Evolutionary conservation across 2,888 invertebrate genomes (phyloP), one percentile per base, ranked within the genome.

Genomic region (Amphipoea oculea): DNA sequence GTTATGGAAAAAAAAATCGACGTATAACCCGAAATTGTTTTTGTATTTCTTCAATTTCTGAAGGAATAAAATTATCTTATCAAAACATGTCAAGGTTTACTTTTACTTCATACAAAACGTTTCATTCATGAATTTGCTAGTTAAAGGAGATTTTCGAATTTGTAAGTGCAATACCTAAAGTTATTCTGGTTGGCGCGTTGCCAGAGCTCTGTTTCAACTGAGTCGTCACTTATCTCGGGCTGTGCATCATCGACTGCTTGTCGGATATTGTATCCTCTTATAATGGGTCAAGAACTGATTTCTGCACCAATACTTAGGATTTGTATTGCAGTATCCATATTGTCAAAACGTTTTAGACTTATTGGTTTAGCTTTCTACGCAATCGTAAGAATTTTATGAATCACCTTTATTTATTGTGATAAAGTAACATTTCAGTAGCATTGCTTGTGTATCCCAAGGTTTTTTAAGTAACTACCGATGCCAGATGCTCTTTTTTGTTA

Each of bases 81-180:
- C 86, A 57, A 83, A 72, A 72, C 42, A 69, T 83, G 84, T 78
- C 86, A 86, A 78, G 83, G 83, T 75, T 36, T 67, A 54, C 45
- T 63, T 67, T 86, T 66, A 70, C 23, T 67, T 78, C n/a, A 57
- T 72, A 45, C 12, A 23, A 65, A 78, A 69, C 36, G n/a, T 72
- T 84, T 86, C 78, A 86, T 84, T 82, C 45, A 86, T 74, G 45
- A 85, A 71, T 73, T 75, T 67, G 11, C 36, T 57, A 48, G 54
- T 54, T 62, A 3, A 75, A 42, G 23, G 74, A 57, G 48, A 69
- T 66, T 65, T 45, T 23, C 7, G 40, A 51, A 77, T 72, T 73
- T 7, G 66, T 54, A 67, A 67, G 23, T 48, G 45, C 48, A 63
- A 63, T 82, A 71, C 20, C 23, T 68, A 82, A 54, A 65, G n/a